These are phyloP conservation scores for Poecile atricapillus DNA, from an alignment of 2,113 vertebrate species.

Conservation along the genomic window DNA sequence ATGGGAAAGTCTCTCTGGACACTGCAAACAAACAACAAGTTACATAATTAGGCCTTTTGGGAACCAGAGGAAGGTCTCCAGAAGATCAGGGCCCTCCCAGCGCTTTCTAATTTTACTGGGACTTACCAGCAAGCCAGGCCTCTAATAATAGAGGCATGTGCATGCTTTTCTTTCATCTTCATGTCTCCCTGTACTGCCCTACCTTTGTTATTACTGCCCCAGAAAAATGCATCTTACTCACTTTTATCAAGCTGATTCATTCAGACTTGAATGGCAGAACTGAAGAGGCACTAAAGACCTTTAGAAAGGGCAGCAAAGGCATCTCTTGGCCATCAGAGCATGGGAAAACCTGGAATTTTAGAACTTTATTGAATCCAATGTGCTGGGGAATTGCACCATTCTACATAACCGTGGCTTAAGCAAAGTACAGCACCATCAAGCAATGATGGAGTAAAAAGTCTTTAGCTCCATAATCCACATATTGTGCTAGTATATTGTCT, in stretches of 20 bases:
- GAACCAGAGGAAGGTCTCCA: slow-evolving; percentile 1
- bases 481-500: neutral
- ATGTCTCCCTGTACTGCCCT: neutral
- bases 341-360: neutral
- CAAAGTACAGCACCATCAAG: neutral
- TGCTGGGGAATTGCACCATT: neutral
- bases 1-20: neutral
- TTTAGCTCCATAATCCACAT: neutral
- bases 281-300: neutral
- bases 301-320: neutral
- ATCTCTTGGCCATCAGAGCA: neutral
- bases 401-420: neutral
- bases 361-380: neutral
- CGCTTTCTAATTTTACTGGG: neutral
- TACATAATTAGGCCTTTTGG: slow-evolving; percentile 1
- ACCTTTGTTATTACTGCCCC: neutral
- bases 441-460: neutral
- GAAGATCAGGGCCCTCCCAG: neutral
- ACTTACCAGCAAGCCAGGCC: neutral
- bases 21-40: neutral
- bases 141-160: neutral
- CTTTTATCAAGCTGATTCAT: neutral
- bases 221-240: neutral
- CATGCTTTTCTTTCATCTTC: neutral
- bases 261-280: neutral